phyloP scores from a whole-genome alignment of 2,113 vertebrate species.

The Amblyornis subalaris region DNA sequence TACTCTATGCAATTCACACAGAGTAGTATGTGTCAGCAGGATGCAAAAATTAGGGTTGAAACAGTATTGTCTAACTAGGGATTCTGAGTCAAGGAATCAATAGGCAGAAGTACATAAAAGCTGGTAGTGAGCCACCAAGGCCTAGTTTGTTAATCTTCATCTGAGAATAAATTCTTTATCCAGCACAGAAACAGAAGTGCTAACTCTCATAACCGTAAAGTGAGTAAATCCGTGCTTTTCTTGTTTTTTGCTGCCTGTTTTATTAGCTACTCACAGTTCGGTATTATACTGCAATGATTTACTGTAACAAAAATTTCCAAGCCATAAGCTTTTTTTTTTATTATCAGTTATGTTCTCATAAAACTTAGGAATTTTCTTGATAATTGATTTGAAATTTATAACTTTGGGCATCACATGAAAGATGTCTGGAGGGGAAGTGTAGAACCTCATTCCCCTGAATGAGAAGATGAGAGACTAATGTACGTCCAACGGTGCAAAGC shows the following conservation, averaged over 20 bases:
- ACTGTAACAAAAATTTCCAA: neutral
- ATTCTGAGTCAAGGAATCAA: neutral
- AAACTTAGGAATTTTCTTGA: neutral
- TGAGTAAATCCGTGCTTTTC: neutral
- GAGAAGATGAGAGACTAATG: neutral
- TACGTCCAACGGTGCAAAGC: neutral
- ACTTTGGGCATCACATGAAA: neutral
- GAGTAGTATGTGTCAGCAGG: neutral
- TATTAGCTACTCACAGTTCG: neutral
- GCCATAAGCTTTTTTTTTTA: neutral
- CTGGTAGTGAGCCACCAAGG: neutral
- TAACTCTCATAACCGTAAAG: neutral
- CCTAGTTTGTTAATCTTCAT: neutral
- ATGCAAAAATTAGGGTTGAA: neutral
- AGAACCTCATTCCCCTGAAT: neutral
- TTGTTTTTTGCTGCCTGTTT: neutral
- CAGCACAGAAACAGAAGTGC: neutral
- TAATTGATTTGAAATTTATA: neutral
- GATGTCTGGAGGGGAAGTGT: neutral
- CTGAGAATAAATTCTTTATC: neutral
- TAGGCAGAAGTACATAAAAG: neutral
- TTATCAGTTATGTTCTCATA: neutral
- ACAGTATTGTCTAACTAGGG: neutral
- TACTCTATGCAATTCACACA: neutral
- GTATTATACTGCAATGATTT: neutral